Evolutionary conservation across 2,113 vertebrate species (phyloP).

Genomic region (Sprattus sprattus): DNA sequence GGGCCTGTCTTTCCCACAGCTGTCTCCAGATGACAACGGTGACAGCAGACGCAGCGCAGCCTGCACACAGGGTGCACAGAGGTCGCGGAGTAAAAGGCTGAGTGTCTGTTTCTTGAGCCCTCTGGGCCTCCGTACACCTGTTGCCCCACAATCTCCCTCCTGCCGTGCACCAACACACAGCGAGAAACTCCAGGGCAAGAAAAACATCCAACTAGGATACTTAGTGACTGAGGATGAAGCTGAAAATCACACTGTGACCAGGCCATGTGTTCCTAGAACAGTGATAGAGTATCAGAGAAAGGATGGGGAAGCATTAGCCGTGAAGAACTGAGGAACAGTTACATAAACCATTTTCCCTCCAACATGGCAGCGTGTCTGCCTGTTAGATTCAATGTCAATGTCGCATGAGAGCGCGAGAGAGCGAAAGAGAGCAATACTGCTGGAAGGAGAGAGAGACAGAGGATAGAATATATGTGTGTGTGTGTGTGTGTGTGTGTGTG

Average conservation of each 20-base stretch:
- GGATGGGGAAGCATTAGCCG: not conserved
- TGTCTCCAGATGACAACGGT: conserved; percentile 33
- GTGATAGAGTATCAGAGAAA: not conserved
- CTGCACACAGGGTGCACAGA: not conserved
- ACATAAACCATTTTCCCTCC: not conserved
- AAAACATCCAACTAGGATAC: too few species aligned
- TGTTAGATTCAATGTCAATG: not conserved
- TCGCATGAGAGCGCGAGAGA: not conserved
- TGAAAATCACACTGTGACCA: not conserved
- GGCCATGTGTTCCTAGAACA: not conserved
- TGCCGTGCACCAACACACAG: not conserved
- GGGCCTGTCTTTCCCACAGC: conserved; percentile 33
- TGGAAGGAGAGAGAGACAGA: not conserved
- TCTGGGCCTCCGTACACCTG: conserved; percentile 37
- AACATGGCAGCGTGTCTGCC: not conserved
- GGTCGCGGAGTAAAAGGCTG: not conserved
- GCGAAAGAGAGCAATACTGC: not conserved
- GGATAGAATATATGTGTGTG: not conserved
- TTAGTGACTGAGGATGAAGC: not conserved
- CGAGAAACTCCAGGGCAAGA: not conserved
- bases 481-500: not conserved
- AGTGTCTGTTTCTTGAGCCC: not conserved
- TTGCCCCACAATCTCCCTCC: conserved; percentile 23
- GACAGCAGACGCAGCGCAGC: conserved; percentile 1
- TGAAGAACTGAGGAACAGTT: not conserved